Evolutionary conservation across 2,888 invertebrate species (phyloP).

Genomic region (Nymphalis urticae): DNA sequence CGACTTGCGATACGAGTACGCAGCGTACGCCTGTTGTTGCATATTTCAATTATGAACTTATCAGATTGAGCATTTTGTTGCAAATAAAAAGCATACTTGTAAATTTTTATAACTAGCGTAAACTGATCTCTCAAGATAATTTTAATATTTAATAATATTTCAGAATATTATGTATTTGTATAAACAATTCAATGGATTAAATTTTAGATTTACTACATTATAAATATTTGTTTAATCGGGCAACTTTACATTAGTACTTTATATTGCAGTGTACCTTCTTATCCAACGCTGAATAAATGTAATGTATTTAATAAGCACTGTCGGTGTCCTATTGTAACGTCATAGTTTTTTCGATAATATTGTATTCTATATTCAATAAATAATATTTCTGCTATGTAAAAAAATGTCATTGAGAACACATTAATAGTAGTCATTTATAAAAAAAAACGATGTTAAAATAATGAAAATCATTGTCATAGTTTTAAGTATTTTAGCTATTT

Average conservation of each 20-base stretch:
- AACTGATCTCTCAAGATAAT: conserved; percentile 81
- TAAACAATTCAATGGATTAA: conserved; percentile 75
- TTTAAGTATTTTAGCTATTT: conserved; percentile 78
- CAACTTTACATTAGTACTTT: conserved; percentile 66
- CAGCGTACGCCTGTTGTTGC: conserved; percentile 38
- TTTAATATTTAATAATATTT: conserved; percentile 76
- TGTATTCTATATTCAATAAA: conserved; percentile 81
- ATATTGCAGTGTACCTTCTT: conserved; percentile 66
- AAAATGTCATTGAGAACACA: conserved; percentile 77
- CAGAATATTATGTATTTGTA: conserved; percentile 76
- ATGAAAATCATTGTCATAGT: conserved; percentile 80
- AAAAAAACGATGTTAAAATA: conserved; percentile 65
- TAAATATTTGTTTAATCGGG: conserved; percentile 66
- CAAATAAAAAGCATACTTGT: conserved; percentile 74
- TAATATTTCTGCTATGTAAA: conserved; percentile 79
- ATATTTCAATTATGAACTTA: conserved; percentile 69
- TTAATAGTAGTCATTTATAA: conserved; percentile 77
- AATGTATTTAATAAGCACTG: conserved; percentile 73
- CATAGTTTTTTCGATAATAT: conserved; percentile 80
- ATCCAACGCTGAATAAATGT: conserved; percentile 70
- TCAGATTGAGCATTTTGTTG: conserved; percentile 63
- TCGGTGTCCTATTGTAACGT: conserved; percentile 76
- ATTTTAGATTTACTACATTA: conserved; percentile 72
- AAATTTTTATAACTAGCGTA: conserved; percentile 79
- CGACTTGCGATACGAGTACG: conserved; percentile 62